A percentile compares a stretch with the other conserved stretches of the same genome.
These are phyloP conservation scores for Sycon ciliatum DNA, from an alignment of 37 sponge, comb jelly and placozoan genomes.

Conservation along the genomic window DNA sequence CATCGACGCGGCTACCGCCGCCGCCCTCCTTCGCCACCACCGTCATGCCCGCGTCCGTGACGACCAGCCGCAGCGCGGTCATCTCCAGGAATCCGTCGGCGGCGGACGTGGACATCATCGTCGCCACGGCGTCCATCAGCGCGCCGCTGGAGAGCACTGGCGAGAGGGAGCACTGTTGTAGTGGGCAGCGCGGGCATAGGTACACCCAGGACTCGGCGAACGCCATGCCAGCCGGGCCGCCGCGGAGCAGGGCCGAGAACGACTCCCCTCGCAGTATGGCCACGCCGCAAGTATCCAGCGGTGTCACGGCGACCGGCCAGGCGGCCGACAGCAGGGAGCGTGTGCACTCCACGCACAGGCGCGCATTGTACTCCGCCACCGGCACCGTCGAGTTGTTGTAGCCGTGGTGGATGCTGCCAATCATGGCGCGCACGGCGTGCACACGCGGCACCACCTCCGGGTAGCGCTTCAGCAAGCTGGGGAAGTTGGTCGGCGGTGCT, in stretches of 20 bases:
- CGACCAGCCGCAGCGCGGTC: too few relatives aligned
- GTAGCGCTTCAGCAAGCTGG: constrained; percentile 28
- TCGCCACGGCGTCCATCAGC: too few relatives aligned
- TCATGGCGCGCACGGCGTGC: constrained; percentile 50
- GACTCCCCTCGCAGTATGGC: neutral
- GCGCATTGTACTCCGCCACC: constrained; percentile 56
- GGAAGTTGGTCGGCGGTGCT: constrained; percentile 62
- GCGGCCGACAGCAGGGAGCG: constrained; percentile 29
- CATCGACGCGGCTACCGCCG: too few relatives aligned
- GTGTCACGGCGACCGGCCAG: constrained; percentile 52
- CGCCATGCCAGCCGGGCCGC: neutral
- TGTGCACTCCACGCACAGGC: constrained; percentile 42
- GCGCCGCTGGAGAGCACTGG: too few relatives aligned
- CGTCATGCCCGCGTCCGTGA: too few relatives aligned
- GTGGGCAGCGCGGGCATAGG: too few relatives aligned
- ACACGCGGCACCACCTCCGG: constrained; percentile 43
- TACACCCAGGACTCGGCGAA: constrained; percentile 13
- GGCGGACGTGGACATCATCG: too few relatives aligned
- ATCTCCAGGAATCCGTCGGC: too few relatives aligned
- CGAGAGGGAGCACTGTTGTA: too few relatives aligned
- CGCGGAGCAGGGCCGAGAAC: neutral
- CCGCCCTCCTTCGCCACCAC: too few relatives aligned
- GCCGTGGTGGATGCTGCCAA: constrained; percentile 50
- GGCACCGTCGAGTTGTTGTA: constrained; percentile 34
- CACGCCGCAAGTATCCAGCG: constrained; percentile 55